Percentiles rank a stretch among this genome's conserved stretches.
Conservation (phyloP, 2,888 invertebrate species). For the Nudaria mundana region DNA sequence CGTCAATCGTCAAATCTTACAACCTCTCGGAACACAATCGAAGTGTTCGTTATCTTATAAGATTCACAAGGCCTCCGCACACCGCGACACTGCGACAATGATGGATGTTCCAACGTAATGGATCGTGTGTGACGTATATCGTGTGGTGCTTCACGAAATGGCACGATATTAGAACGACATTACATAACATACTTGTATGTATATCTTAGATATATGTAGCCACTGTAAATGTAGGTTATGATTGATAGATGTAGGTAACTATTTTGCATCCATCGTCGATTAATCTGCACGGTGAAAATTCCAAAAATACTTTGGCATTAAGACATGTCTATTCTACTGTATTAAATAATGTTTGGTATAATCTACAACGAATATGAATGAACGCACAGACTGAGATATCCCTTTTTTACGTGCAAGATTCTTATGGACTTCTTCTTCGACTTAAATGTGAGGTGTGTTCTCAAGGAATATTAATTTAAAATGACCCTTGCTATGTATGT, state of each 20-base stretch:
- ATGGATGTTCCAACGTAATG: conserved; percentile 60
- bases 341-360: too few relatives aligned
- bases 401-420: too few relatives aligned
- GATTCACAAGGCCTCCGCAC: conserved; percentile 54
- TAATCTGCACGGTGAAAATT: neutral
- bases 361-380: too few relatives aligned
- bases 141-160: neutral
- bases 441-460: too few relatives aligned
- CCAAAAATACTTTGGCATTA: neutral
- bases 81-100: conserved; percentile 51
- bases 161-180: conserved; percentile 9
- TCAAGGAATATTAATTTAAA: too few relatives aligned
- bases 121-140: conserved; percentile 40
- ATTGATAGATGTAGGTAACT: neutral
- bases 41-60: conserved; percentile 54
- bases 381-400: too few relatives aligned
- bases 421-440: too few relatives aligned
- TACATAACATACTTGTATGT: neutral
- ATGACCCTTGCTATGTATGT: too few relatives aligned
- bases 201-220: neutral
- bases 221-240: neutral
- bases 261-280: neutral
- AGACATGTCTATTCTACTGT: too few relatives aligned
- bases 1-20: conserved; percentile 51
- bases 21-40: conserved; percentile 41